These are phyloP conservation scores for Arremon aurantiirostris DNA, from an alignment of 2,797 vertebrate species.

Conservation along the genomic window DNA sequence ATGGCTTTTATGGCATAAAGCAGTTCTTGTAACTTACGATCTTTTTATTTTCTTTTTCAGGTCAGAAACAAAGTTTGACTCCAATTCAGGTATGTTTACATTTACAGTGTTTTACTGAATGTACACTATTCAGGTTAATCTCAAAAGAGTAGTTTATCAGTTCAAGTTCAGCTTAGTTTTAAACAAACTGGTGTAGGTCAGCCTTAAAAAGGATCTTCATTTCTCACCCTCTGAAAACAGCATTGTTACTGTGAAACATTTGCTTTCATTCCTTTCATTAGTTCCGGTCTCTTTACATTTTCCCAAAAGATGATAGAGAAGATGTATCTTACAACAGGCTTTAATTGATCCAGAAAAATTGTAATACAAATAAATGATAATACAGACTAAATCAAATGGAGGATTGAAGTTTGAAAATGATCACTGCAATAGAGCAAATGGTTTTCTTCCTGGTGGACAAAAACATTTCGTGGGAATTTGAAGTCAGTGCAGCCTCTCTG, in stretches of 20 bases:
- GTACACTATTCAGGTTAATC: constrained; percentile 68
- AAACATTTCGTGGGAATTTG: constrained; percentile 54
- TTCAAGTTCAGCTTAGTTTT: constrained; percentile 73
- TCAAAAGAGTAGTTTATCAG: constrained; percentile 72
- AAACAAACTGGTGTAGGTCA: constrained; percentile 71
- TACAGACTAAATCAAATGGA: neutral
- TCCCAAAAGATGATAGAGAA: constrained; percentile 55
- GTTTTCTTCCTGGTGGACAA: constrained; percentile 56
- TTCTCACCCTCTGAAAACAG: constrained; percentile 54
- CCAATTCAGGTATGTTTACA: constrained; percentile 90
- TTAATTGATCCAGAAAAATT: constrained; percentile 31
- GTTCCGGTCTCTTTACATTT: constrained; percentile 42
- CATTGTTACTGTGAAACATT: constrained; percentile 35
- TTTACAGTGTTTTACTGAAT: constrained; percentile 71
- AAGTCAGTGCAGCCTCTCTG: constrained; percentile 55
- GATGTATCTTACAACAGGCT: constrained; percentile 34
- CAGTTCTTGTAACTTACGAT: constrained; percentile 43
- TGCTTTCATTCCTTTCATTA: constrained; percentile 49
- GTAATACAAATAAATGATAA: constrained; percentile 44
- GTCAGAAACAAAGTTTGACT: constrained; percentile 94
- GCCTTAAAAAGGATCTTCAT: constrained; percentile 63
- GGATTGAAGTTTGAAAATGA: neutral
- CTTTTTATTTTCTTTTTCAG: constrained; percentile 78
- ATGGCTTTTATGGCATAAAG: constrained; percentile 29
- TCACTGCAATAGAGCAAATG: constrained; percentile 33